Base-by-base conservation (phyloP, 2,797 vertebrate species). In the Gallinago nigripennis region DNA sequence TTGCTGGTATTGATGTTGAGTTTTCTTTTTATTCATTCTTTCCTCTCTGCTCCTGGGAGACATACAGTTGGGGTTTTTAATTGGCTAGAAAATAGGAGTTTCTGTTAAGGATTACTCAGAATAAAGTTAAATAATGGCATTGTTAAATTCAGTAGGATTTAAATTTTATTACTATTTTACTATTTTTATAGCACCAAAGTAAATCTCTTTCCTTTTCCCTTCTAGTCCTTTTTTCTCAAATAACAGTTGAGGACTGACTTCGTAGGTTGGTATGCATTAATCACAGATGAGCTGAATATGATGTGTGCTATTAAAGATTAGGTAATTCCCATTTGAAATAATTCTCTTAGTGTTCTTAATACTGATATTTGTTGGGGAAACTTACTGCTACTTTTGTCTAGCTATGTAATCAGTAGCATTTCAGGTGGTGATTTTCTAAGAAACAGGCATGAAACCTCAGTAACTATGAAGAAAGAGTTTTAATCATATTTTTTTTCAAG, bases 21-120 rank as follows among this genome's bases (percentile, higher is more conserved):
- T 72, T 88, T 85, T 86, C 63, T 75, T 87, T 86, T 89, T 64
- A 90, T 83, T 91, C 51, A 35, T 93, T 93, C 30, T 89, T n/a
- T 93, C n/a, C 43, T 58, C 9, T 80, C 12, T 88, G 1, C 76
- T 94, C 58, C 87, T 90, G 37, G 56, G 45, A 90, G 82, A 77
- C 60, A 58, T 70, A 84, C 8, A 2, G 37, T 57, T 91, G 54
- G 16, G 16, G 9, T 15, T 76, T 92, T 92, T 83, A 94, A 95
- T 96, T 94, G 85, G 71, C 57, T 80, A 90, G 45, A 90, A 96
- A 78, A 75, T 61, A 0, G 57, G 81, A 82, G 33, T 82, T 91
- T 95, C 88, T 92, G 61, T 92, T 89, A 89, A 72, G 54, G 43
- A 69, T 86, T 90, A 56, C 48, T 79, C n/a, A 21, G 60, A 90